Conservation (phyloP, 2,888 invertebrate genomes). For the Abrostola tripartita region DNA sequence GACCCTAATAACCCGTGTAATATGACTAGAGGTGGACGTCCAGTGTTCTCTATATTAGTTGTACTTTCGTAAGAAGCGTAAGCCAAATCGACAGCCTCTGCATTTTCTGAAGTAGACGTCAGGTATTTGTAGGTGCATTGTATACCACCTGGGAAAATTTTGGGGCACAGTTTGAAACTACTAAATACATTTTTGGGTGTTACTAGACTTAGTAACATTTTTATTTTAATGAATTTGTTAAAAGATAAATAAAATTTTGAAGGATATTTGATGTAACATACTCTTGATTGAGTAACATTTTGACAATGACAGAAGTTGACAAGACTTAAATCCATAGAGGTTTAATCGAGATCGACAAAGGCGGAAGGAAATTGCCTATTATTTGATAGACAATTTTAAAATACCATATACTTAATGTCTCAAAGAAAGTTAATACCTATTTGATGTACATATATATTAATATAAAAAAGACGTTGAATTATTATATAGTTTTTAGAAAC, state of each 20-base stretch:
- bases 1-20: conserved; percentile 97
- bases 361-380: too few species aligned
- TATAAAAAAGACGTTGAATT: too few species aligned
- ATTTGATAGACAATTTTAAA: too few species aligned
- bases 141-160: conserved; percentile 54
- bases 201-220: conserved; percentile 71
- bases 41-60: conserved; percentile 64
- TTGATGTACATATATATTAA: too few species aligned
- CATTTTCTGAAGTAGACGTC: conserved; percentile 68
- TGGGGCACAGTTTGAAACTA: conserved; percentile 53
- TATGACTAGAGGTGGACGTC: conserved; percentile 91
- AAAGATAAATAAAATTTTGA: conserved; percentile 50
- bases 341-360: too few species aligned
- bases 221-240: conserved; percentile 42
- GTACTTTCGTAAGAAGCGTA: conserved; percentile 90
- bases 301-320: conserved; percentile 28
- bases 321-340: neutral
- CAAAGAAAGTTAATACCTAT: too few species aligned
- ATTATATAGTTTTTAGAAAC: too few species aligned
- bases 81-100: conserved; percentile 90
- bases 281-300: conserved; percentile 31
- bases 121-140: conserved; percentile 57
- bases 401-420: too few species aligned
- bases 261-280: conserved; percentile 51
- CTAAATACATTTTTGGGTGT: conserved; percentile 59